Evolutionary conservation across 2,888 invertebrate species (phyloP).

Genomic region (Lomographa bimaculata): DNA sequence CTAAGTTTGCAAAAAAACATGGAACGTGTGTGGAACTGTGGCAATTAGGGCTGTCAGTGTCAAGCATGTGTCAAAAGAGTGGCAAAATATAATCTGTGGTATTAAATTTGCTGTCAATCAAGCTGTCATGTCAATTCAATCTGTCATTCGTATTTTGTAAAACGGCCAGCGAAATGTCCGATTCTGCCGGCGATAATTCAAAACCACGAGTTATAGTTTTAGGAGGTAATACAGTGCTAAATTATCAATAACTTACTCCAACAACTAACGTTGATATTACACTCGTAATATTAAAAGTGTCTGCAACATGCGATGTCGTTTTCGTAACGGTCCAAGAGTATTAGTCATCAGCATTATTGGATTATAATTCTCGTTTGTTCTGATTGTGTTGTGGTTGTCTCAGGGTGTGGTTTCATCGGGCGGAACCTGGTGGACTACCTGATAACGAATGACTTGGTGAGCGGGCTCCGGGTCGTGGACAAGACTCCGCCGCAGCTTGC

Average conservation of each 20-base stretch:
- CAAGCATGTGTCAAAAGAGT: too few species aligned
- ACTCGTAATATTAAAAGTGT: neutral
- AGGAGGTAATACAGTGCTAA: slow-evolving; percentile 62
- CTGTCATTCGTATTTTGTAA: slow-evolving; percentile 51
- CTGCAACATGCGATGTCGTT: slow-evolving; percentile 32
- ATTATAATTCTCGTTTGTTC: slow-evolving; percentile 34
- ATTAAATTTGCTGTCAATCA: too few species aligned
- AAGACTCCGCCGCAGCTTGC: slow-evolving; percentile 97
- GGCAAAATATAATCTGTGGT: too few species aligned
- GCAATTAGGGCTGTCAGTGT: too few species aligned
- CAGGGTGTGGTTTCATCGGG: slow-evolving; percentile 97
- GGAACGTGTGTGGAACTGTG: too few species aligned
- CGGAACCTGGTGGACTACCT: slow-evolving; percentile 93
- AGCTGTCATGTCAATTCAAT: slow-evolving; percentile 16
- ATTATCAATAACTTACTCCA: slow-evolving; percentile 3
- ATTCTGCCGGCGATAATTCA: slow-evolving; percentile 72
- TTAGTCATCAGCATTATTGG: slow-evolving; percentile 76
- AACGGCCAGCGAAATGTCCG: slow-evolving; percentile 70
- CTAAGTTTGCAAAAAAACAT: too few species aligned
- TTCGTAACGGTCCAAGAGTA: slow-evolving; percentile 64
- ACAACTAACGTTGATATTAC: neutral
- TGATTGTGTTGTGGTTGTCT: slow-evolving; percentile 48
- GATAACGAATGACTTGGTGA: slow-evolving; percentile 89
- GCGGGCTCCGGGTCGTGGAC: slow-evolving; percentile 91
- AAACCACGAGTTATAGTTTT: slow-evolving; percentile 75